Evolutionary conservation across 35 echinoderm and acorn worm species (phyloP).

Genomic region (Hemicentrotus pulcherrimus): DNA sequence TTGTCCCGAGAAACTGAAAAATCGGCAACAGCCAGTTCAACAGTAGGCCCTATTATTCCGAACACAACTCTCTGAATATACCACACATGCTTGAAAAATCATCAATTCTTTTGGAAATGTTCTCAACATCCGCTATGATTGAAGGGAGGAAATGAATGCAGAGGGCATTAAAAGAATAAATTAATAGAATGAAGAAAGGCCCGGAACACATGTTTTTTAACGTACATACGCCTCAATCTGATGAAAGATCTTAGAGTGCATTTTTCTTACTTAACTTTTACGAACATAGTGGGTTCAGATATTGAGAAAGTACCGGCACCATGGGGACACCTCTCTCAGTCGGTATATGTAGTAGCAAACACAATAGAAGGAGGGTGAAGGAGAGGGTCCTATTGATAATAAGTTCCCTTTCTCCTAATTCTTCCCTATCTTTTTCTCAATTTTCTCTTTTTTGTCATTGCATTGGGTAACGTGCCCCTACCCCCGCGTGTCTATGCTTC

Average conservation of each 20-base stretch:
- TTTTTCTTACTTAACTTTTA: no score
- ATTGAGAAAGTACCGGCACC: no score
- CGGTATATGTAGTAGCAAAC: no score
- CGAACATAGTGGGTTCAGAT: no score
- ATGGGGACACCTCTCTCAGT: no score
- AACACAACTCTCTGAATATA: background rate
- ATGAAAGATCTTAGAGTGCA: background rate
- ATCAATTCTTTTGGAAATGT: background rate
- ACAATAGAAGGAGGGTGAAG: no score
- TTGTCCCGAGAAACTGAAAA: background rate
- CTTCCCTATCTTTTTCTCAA: no score
- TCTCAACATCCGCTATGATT: background rate
- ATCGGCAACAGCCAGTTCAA: background rate
- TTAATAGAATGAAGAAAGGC: background rate
- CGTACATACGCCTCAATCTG: background rate
- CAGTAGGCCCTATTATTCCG: background rate
- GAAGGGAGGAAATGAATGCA: background rate
- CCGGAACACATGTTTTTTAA: background rate
- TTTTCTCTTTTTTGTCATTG: no score
- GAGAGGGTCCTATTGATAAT: no score
- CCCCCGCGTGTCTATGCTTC: no score
- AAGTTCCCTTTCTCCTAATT: no score
- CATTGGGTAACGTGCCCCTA: no score
- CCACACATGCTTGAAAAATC: background rate
- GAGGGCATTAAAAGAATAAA: background rate